Base-by-base conservation (phyloP, 2,113 vertebrate genomes). In the Carollia perspicillata region DNA sequence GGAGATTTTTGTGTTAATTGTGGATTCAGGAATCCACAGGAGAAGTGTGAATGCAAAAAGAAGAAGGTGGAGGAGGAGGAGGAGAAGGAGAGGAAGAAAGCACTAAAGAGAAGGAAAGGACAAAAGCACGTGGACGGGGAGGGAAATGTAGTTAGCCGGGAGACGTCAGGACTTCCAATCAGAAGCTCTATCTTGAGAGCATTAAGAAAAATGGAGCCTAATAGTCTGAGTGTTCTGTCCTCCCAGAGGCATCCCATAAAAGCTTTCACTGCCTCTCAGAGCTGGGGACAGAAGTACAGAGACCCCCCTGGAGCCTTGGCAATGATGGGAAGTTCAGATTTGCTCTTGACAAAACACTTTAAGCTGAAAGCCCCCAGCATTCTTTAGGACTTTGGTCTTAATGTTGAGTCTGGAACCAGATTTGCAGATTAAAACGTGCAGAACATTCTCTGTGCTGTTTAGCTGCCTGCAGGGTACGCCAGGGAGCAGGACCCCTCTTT, bases 381-480 rank as follows among this genome's bases (percentile, higher is more conserved):
- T 93, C 55, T 40, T 83, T 65, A 95, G 77, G 44, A 89, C 42
- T 95, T 89, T 28, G 44, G 11, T 87, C 83, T 91, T 79, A 23
- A 88, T 65, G 40, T 83, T 79, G 69, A 95, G 72, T 90, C 84
- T 94, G 77, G 49, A 93, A 49, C 28, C 85, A 71, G 55, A 83
- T 74, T 58, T 66, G 13, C 37, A 53, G 44, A 92, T 93, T 72
- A 89, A 93, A 95, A 71, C 23, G 60, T 65, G 35, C 44, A n/a
- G 42, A 85, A 63, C 71, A 37, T 69, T 83, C 28, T 74, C n/a
- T 26, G 26, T 68, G 28, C 44, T 35, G 0, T 47, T 89, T 69
- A 71, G 53, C 77, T 53, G 2, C 40, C 55, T 47, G 8, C 23
- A 47, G 7, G 58, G 22, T 6, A 0, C 60, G n/a, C 66, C 58